phyloP scores from a whole-genome alignment of 2,113 vertebrate species.

The Colossoma macropomum region DNA sequence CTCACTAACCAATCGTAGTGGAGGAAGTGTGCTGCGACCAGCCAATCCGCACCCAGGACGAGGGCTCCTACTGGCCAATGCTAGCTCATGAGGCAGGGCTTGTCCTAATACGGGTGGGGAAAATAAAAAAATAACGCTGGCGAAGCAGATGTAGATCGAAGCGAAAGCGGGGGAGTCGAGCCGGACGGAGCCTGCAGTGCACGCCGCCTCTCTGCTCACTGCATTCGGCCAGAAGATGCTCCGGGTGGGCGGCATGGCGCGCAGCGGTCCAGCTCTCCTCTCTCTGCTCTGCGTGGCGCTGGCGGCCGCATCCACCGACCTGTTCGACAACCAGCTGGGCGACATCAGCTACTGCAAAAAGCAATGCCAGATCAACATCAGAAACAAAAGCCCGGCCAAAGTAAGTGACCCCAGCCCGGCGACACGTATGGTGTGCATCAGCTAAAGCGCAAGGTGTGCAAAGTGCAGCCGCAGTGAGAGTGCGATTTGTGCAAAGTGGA shows the following conservation, averaged over 20 bases:
- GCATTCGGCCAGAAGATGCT: constrained; percentile 63
- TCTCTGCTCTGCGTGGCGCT: constrained; percentile 73
- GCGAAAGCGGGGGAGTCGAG: constrained; percentile 54
- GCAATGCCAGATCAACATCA: constrained; percentile 83
- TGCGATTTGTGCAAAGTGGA: not conserved
- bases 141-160: constrained; percentile 63
- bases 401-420: constrained; percentile 71
- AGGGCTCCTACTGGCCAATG: not conserved
- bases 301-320: constrained; percentile 73
- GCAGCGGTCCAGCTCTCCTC: constrained; percentile 70
- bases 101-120: not conserved
- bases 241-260: constrained; percentile 69
- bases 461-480: not conserved
- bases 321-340: constrained; percentile 85
- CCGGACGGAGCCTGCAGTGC: constrained; percentile 50
- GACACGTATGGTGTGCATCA: no score
- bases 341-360: constrained; percentile 87
- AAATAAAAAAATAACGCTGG: constrained; percentile 12
- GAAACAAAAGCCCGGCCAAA: constrained; percentile 80
- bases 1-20: not conserved
- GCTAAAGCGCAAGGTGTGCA: not conserved
- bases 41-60: not conserved
- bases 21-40: not conserved
- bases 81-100: not conserved
- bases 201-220: constrained; percentile 41